Evolutionary conservation across 2,797 vertebrate genomes (phyloP).

Genomic region (Mergus octosetaceus): DNA sequence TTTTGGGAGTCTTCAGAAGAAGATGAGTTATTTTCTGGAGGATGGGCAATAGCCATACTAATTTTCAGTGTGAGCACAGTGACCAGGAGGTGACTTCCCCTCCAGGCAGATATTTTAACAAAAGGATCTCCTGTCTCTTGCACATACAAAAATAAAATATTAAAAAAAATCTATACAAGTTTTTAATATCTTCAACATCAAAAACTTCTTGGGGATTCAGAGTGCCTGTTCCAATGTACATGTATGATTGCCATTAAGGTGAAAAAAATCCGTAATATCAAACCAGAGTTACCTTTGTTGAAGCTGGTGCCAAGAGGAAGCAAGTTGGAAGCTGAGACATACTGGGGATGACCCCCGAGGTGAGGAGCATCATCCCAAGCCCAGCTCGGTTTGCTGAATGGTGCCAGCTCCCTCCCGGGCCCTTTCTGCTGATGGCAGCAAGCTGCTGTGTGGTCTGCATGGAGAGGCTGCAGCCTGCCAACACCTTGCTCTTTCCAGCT

Average conservation of each 20-base stretch:
- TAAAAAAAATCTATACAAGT: background rate
- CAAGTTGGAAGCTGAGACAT: background rate
- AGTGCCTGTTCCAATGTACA: fast-evolving
- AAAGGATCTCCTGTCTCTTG: background rate
- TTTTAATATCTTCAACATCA: background rate
- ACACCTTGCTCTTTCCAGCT: slow-evolving; percentile 51
- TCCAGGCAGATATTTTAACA: background rate
- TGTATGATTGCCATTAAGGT: background rate
- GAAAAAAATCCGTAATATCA: background rate
- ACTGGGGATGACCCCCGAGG: background rate
- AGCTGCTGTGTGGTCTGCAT: slow-evolving; percentile 60
- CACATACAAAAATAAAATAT: background rate
- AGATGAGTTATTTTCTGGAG: background rate
- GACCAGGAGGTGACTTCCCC: background rate
- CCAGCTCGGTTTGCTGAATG: background rate
- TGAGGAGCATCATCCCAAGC: background rate
- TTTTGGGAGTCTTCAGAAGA: background rate
- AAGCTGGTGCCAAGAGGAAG: background rate
- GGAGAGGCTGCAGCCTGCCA: slow-evolving; percentile 62
- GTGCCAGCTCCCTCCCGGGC: background rate
- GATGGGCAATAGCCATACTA: background rate
- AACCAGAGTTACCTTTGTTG: background rate
- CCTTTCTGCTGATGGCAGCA: slow-evolving; percentile 66
- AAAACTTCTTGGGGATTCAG: background rate
- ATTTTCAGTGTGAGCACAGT: fast-evolving